Conservation (phyloP, 2,113 vertebrate species). For the Hemiscyllium ocellatum region DNA sequence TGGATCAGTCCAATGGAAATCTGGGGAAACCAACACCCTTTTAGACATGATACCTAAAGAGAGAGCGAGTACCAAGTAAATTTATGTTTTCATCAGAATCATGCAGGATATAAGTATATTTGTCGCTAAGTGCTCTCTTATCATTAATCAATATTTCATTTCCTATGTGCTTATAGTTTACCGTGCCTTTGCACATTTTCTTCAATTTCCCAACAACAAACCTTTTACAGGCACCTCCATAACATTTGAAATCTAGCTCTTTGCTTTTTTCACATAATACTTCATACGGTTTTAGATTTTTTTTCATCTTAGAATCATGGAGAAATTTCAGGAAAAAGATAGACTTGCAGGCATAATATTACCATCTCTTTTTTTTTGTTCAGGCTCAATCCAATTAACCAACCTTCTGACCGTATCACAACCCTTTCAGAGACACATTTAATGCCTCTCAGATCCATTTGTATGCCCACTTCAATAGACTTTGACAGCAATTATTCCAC, state of each 20-base stretch:
- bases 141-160: neutral
- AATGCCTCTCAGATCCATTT: conserved; percentile 9
- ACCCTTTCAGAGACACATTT: neutral
- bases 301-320: neutral
- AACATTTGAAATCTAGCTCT: neutral
- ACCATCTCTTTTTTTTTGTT: neutral
- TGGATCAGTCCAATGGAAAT: too few species aligned
- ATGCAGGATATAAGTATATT: neutral
- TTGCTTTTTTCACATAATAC: neutral
- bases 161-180: neutral
- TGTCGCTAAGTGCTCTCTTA: neutral
- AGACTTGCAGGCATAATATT: neutral
- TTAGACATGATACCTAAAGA: too few species aligned
- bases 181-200: neutral
- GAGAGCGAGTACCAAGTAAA: neutral
- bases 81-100: neutral
- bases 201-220: neutral
- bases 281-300: neutral
- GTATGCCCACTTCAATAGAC: neutral
- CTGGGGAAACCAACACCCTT: too few species aligned
- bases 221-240: neutral
- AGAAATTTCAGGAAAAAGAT: neutral
- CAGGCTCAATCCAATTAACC: neutral
- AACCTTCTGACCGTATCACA: conserved; percentile 3
- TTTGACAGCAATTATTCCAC: neutral